Conservation (phyloP, 2,797 vertebrate genomes). For the Coregonus ussuriensis region DNA sequence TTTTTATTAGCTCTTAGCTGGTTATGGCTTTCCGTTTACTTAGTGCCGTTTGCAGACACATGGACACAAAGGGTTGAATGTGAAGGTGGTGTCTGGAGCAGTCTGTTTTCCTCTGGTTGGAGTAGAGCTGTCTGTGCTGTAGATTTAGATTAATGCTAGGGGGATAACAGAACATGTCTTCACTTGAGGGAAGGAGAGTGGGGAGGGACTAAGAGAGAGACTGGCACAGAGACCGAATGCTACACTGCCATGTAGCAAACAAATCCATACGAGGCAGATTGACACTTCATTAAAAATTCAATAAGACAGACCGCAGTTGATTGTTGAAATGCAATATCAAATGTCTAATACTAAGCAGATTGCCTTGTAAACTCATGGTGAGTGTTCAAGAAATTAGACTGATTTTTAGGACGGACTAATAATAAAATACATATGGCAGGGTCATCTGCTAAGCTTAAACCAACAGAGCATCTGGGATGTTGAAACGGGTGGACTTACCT, state of each 20-base stretch:
- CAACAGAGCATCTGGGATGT: not conserved
- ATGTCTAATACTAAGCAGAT: not conserved
- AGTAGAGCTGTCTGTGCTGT: constrained; percentile 24
- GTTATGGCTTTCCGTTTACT: constrained; percentile 27
- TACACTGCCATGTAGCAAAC: not conserved
- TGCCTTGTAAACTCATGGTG: too few species aligned
- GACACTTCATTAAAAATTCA: not conserved
- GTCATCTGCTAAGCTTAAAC: not conserved
- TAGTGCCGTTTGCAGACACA: constrained; percentile 30
- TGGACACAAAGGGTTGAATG: constrained; percentile 19
- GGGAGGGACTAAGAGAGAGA: not conserved
- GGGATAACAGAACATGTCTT: constrained; percentile 26
- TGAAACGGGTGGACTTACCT: constrained; percentile 76
- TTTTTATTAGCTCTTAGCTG: constrained; percentile 23
- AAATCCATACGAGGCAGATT: not conserved
- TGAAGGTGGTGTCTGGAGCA: constrained; percentile 30
- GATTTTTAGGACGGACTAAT: not conserved
- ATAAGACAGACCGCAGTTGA: not conserved
- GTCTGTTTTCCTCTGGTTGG: constrained; percentile 14
- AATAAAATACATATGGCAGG: not conserved
- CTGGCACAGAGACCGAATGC: not conserved
- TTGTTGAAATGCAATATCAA: not conserved
- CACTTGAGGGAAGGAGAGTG: not conserved
- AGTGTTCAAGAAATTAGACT: too few species aligned
- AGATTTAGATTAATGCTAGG: constrained; percentile 37